A percentile compares a stretch with the other conserved stretches of the same genome.
These are phyloP conservation scores for Halcyon senegalensis DNA, from an alignment of 2,113 vertebrate genomes.

Conservation along the genomic window DNA sequence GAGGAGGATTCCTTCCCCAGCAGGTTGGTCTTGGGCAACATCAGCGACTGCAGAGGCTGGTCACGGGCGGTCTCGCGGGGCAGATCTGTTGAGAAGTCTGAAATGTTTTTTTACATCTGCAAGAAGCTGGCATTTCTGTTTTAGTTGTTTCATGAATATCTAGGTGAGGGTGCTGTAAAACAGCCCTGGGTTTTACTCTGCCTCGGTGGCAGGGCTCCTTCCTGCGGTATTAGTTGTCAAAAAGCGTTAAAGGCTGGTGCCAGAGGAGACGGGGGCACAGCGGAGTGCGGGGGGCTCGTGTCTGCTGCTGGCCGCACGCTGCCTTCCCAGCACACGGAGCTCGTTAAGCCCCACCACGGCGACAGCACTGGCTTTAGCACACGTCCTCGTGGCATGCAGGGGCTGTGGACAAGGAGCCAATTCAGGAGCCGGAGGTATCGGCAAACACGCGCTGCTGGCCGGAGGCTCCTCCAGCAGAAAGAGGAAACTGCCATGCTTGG, in stretches of 20 bases:
- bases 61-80: background rate
- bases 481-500: background rate
- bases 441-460: accelerated
- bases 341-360: background rate
- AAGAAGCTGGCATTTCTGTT: background rate
- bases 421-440: background rate
- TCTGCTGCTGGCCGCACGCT: background rate
- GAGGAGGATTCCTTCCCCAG: background rate
- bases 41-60: background rate
- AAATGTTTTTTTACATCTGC: background rate
- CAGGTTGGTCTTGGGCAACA: background rate
- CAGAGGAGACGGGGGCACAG: background rate
- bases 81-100: background rate
- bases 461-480: background rate
- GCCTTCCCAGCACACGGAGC: background rate
- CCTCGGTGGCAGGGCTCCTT: background rate
- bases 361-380: background rate
- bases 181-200: background rate
- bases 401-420: background rate
- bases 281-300: accelerated
- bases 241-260: background rate
- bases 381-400: background rate
- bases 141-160: background rate
- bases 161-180: background rate
- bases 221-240: background rate